Base-by-base conservation (phyloP, 2,113 vertebrate genomes). In the Mugil cephalus region DNA sequence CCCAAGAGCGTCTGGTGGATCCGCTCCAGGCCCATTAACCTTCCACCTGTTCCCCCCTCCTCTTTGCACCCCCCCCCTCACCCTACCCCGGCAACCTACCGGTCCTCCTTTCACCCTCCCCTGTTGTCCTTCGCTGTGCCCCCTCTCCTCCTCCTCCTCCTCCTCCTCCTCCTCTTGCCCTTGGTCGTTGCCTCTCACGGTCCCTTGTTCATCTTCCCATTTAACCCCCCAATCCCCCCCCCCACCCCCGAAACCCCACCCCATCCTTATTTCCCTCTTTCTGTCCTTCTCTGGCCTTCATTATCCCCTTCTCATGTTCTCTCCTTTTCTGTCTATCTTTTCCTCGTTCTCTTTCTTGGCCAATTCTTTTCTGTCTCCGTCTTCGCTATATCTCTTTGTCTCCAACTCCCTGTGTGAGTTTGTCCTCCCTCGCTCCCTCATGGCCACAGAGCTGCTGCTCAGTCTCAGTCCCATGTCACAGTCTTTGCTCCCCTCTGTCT, bases 1-100 rank as follows among this genome's bases (percentile, higher is more conserved):
- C 93, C 95, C 94, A 62, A 69, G 96, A 96, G 95, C 95, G 95
- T 95, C 96, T 96, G 94, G 97, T 96, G 96, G 96, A 97, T 98
- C 95, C 94, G 95, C 96, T 97, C 96, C 96, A 96, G 95, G 96
- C 94, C 97, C 96, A 99, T 99, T 99, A 99, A 99, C 97, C 97
- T 98, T 96, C 96, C 98, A 99, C 98, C 97, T 99, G 98, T 99
- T 94, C 88, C 87, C 93, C 92, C 89, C n/a, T n/a, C 87, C 94
- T 54, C 24, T 38, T 93, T 93, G 91, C 93, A 93, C 94, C 93
- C 94, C 66, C 58, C 35, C 58, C 63, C 63, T 48, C 58, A 39
- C 58, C 63, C 63, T 48, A 66, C 81, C 55, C 50, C 75, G 11
- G 38, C 94, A 80, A 81, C 80, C 84, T 77, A 87, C 70, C 58